phyloP scores from a whole-genome alignment of 2,888 invertebrate species.

The Erpobdella octoculata region DNA sequence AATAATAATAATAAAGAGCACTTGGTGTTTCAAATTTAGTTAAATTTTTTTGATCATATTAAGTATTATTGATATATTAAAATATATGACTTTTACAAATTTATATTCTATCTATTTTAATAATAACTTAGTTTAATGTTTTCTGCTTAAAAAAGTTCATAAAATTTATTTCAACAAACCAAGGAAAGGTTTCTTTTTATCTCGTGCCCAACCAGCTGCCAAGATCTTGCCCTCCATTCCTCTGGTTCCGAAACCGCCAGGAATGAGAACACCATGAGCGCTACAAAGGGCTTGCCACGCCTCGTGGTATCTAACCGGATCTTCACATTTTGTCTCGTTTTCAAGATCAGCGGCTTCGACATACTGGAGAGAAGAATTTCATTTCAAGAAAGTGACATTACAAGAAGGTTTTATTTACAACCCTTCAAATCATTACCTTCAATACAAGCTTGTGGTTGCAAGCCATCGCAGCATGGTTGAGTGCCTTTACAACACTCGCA shows the following conservation, averaged over 20 bases:
- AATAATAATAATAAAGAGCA: too few relatives aligned
- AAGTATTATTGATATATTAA: too few relatives aligned
- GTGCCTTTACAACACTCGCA: constrained; percentile 86
- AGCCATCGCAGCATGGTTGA: constrained; percentile 83
- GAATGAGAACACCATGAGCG: constrained; percentile 53
- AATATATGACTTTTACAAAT: too few relatives aligned
- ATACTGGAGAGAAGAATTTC: constrained; percentile 57
- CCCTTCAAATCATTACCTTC: constrained; percentile 54
- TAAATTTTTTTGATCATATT: too few relatives aligned
- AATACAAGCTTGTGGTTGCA: constrained; percentile 75
- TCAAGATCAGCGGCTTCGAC: constrained; percentile 87
- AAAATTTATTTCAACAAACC: too few relatives aligned
- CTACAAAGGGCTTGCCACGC: constrained; percentile 86
- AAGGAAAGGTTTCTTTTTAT: constrained; percentile 78
- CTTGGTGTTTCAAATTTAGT: too few relatives aligned
- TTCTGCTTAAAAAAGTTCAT: too few relatives aligned
- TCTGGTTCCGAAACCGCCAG: constrained; percentile 91
- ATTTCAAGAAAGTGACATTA: neutral
- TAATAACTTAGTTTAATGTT: too few relatives aligned
- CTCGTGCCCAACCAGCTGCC: constrained; percentile 85
- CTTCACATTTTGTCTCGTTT: constrained; percentile 62
- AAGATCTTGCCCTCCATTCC: constrained; percentile 92
- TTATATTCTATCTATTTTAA: too few relatives aligned
- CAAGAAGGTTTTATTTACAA: too few relatives aligned
- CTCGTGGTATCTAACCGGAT: constrained; percentile 77